Percentiles rank a stretch among this genome's conserved stretches.
phyloP scores from a whole-genome alignment of 1,140 invertebrate genomes.

The Amphibalanus amphitrite region DNA sequence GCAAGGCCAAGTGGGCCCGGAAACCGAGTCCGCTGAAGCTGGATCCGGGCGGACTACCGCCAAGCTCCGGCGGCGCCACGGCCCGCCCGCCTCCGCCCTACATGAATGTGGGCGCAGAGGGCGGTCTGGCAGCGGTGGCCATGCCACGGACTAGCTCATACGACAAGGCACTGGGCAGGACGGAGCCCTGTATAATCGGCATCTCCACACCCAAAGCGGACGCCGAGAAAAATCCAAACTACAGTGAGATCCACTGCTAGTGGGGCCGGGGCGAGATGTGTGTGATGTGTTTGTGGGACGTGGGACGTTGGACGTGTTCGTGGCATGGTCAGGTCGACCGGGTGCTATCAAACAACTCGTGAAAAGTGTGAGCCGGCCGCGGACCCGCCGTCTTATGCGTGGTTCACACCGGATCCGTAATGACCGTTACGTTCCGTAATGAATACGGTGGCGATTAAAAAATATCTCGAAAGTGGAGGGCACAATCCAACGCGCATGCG shows the following conservation, averaged over 20 bases:
- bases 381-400: too few relatives aligned
- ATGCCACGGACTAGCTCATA: neutral
- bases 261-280: neutral
- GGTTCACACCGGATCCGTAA: too few relatives aligned
- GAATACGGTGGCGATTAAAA: too few relatives aligned
- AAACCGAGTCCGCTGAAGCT: constrained; percentile 6
- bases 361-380: too few relatives aligned
- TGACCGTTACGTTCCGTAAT: too few relatives aligned
- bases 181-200: neutral
- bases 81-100: neutral
- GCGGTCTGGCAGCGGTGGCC: neutral
- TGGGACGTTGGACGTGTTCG: too few relatives aligned
- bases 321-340: too few relatives aligned
- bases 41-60: constrained; percentile 12
- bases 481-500: too few relatives aligned
- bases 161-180: neutral
- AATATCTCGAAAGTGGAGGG: too few relatives aligned
- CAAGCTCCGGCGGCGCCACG: neutral
- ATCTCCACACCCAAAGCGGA: neutral
- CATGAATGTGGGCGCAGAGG: neutral
- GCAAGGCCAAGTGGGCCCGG: neutral
- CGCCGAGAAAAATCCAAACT: neutral
- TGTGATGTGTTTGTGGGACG: too few relatives aligned
- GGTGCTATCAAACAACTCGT: too few relatives aligned
- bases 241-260: neutral